Evolutionary conservation across 2,888 invertebrate species (phyloP).

Genomic region (Drosophila subsilvestris): DNA sequence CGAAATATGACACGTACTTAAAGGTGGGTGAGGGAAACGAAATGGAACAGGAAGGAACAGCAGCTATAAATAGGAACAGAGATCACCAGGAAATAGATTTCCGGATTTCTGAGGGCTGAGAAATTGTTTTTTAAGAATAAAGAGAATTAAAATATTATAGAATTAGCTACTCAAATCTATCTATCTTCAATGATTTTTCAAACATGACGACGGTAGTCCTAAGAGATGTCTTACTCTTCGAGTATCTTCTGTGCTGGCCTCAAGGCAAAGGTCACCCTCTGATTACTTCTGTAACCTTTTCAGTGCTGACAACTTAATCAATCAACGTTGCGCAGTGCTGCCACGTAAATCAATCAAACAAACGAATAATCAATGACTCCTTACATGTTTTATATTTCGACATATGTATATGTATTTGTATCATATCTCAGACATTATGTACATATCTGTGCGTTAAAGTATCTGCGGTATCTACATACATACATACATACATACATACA

Average conservation of each 20-base stretch:
- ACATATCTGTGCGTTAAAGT: not conserved
- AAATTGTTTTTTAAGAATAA: too few relatives aligned
- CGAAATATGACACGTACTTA: not conserved
- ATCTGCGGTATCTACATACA: not conserved
- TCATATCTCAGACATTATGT: not conserved
- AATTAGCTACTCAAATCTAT: too few relatives aligned
- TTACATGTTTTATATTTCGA: not conserved
- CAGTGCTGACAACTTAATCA: not conserved
- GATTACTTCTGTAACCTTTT: too few relatives aligned
- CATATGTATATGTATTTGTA: not conserved
- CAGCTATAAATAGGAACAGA: not conserved
- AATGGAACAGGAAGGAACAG: not conserved
- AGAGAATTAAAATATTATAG: too few relatives aligned
- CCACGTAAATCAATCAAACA: not conserved
- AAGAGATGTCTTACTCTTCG: too few relatives aligned
- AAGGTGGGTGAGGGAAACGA: not conserved
- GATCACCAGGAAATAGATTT: not conserved
- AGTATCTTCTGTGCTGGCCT: too few relatives aligned
- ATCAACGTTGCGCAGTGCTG: not conserved
- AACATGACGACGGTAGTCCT: too few relatives aligned
- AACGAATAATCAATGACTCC: not conserved
- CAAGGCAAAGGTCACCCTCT: too few relatives aligned
- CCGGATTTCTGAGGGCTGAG: not conserved
- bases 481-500: too few relatives aligned
- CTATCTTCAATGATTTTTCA: too few relatives aligned